Evolutionary conservation across 2,113 vertebrate genomes (phyloP), one percentile per base, ranked within the genome.

Genomic region (Oceanodroma tethys): DNA sequence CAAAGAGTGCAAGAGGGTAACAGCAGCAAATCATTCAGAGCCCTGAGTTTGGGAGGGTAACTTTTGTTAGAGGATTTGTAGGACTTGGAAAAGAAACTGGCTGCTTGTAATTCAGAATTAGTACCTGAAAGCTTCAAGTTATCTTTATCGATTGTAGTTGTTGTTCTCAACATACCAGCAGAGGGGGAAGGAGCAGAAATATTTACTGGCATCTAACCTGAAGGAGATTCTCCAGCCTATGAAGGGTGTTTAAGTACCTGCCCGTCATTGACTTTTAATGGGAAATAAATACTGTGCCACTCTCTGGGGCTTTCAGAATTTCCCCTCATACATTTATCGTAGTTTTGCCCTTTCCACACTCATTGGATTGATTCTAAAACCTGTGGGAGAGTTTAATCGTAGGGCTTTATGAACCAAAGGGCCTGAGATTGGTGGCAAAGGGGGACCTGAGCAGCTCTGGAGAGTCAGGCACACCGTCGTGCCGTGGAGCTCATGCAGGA

Each of bases 401-500:
- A 10, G 48, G 22, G 40, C 62, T 81, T 38, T 17, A 6, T 53
- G 63, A 16, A 6, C 13, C 12, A 7, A 3, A 30, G 80, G 58
- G 42, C 7, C 15, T 7, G 15, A 2, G 17, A 7, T 3, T 38
- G 42, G 12, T 3, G 13, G 70, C 40, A 30, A 3, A 30, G 83
- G 10, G 43, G n/a, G 7, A 11, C n/a, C 5, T 1, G 81, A 13
- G 76, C 45, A 74, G 34, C 73, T 30, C 71, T 22, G 66, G 42
- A 10, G 36, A 8, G 15, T 3, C 48, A 25, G 48, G 38, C 26
- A 14, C 38, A 0, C 0, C 3, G 52, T 1, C 2, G 2, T 74
- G 23, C 52, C 4, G 0, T 32, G 29, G 25, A 32, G 34, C 38
- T 20, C 1, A 2, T 22, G 20, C 23, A 6, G 59, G 19, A 17